phyloP scores from a whole-genome alignment of 2,888 invertebrate genomes.

The Caenorhabditis parvicauda region DNA sequence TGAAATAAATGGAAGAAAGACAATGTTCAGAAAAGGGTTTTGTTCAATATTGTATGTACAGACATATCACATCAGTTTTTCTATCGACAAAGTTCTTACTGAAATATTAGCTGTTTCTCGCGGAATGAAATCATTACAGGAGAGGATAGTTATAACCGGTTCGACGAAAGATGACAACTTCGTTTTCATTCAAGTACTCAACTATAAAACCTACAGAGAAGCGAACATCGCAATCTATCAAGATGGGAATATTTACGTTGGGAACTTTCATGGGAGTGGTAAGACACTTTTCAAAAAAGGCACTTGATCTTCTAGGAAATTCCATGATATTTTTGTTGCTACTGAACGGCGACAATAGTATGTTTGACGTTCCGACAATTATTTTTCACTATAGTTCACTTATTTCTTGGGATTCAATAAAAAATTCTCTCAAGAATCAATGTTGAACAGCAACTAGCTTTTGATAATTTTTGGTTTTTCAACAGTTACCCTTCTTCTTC shows the following conservation, averaged over 20 bases:
- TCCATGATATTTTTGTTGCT: no score
- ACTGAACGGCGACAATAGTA: no score
- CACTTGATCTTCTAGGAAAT: slow-evolving; percentile 8
- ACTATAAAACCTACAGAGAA: slow-evolving; percentile 5
- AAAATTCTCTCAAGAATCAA: no score
- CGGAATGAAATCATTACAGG: slow-evolving; percentile 2
- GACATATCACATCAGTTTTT: background rate
- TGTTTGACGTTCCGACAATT: no score
- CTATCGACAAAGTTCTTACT: background rate
- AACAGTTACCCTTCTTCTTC: no score
- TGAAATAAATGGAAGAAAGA: background rate
- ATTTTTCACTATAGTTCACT: no score
- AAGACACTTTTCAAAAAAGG: background rate
- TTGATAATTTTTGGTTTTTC: no score
- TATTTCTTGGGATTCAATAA: no score
- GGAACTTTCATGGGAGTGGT: slow-evolving; percentile 4
- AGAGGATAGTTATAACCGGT: slow-evolving; percentile 14
- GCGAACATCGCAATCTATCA: slow-evolving; percentile 12
- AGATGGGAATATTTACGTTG: slow-evolving; percentile 5
- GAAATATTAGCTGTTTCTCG: background rate
- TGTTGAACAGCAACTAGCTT: no score
- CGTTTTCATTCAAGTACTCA: slow-evolving; percentile 12
- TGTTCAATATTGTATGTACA: background rate
- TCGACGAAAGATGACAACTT: slow-evolving; percentile 12
- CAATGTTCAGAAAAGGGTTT: background rate